A percentile compares a stretch with the other conserved stretches of the same genome.
phyloP scores from a whole-genome alignment of 2,797 vertebrate genomes.

The Cynopterus sphinx region DNA sequence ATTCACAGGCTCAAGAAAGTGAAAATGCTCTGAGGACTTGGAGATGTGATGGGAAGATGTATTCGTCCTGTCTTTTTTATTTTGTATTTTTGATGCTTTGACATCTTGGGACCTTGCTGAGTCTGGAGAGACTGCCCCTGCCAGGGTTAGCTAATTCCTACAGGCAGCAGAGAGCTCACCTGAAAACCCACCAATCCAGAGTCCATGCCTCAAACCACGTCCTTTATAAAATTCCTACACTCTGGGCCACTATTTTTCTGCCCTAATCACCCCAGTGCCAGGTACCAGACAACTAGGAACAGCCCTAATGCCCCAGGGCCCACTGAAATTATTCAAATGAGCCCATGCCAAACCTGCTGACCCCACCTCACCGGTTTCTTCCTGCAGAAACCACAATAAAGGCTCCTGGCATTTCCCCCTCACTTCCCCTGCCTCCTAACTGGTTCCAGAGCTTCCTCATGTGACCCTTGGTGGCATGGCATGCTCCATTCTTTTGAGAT shows the following conservation, averaged over 20 bases:
- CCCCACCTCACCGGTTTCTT: not conserved
- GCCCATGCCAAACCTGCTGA: no score
- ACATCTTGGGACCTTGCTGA: not conserved
- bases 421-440: not conserved
- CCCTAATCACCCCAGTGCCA: not conserved
- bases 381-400: not conserved
- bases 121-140: not conserved
- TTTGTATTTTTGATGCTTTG: not conserved
- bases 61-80: not conserved
- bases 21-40: not conserved
- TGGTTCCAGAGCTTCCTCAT: not conserved
- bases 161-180: not conserved
- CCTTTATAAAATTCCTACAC: not conserved
- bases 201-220: no score
- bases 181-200: not conserved
- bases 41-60: not conserved
- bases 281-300: not conserved
- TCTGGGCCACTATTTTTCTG: not conserved
- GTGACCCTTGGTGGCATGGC: not conserved
- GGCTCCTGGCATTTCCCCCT: accelerated
- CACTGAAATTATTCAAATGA: not conserved
- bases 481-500: not conserved
- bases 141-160: not conserved
- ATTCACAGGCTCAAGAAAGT: not conserved
- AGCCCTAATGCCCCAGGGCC: not conserved